phyloP scores from a whole-genome alignment of 2,113 vertebrate species.

The Mohoua ochrocephala region DNA sequence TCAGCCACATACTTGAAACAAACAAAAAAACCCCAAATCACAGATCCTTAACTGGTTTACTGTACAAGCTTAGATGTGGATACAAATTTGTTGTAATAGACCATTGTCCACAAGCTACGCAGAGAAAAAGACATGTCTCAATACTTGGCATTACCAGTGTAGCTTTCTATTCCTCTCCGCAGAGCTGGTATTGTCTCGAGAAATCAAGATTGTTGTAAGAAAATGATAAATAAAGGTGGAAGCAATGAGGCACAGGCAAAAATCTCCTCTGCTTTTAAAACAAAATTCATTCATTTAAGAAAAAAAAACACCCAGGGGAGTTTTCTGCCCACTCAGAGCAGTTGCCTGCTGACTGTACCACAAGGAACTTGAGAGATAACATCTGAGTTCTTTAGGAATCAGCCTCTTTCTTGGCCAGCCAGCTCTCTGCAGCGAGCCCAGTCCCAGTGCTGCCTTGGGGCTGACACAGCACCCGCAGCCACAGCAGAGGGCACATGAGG shows the following conservation, averaged over 20 bases:
- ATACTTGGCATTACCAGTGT: neutral
- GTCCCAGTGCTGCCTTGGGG: neutral
- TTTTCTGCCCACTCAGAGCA: neutral
- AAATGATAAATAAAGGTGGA: neutral
- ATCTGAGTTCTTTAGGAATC: neutral
- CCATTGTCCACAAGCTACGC: neutral
- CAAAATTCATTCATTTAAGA: neutral
- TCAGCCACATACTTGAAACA: neutral
- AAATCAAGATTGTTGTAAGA: neutral
- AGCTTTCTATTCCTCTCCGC: neutral
- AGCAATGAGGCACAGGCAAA: neutral
- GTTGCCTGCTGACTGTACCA: neutral
- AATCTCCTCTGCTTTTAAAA: neutral
- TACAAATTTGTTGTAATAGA: neutral
- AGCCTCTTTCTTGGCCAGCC: neutral
- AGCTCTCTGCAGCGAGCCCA: neutral
- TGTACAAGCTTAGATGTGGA: neutral
- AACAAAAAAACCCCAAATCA: neutral
- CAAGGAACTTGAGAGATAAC: neutral
- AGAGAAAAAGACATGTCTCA: neutral
- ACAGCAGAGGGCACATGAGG: neutral
- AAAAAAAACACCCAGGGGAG: neutral
- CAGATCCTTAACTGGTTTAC: neutral
- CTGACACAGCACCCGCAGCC: neutral
- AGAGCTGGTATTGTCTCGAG: neutral